Evolutionary conservation across 2,113 vertebrate genomes (phyloP).

Genomic region (Saccopteryx bilineata): DNA sequence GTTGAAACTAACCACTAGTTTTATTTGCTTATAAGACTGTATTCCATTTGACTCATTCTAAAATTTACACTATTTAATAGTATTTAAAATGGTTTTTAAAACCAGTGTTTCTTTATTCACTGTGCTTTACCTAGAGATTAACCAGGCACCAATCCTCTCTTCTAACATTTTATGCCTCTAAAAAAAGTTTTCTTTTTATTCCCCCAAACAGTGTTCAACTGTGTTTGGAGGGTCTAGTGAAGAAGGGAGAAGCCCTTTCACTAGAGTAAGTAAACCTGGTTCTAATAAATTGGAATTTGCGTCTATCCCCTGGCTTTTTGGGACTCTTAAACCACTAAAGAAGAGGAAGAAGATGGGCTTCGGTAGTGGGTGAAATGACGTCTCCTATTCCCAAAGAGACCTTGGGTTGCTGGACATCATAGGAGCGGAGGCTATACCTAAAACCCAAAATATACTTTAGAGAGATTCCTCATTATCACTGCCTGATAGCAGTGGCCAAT

Average conservation of each 20-base stretch:
- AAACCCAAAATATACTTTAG: not conserved
- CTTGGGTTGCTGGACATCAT: not conserved
- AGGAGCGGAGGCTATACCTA: not conserved
- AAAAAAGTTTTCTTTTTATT: not conserved
- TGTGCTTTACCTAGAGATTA: not conserved
- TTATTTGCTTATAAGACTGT: not conserved
- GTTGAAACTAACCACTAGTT: not conserved
- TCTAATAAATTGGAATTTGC: not conserved
- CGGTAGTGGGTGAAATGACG: not conserved
- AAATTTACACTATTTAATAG: not conserved
- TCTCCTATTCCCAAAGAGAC: not conserved
- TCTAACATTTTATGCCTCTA: not conserved
- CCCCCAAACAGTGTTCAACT: not conserved
- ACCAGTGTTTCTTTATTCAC: not conserved
- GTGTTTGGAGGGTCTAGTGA: not conserved
- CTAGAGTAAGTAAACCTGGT: not conserved
- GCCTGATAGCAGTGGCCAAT: not conserved
- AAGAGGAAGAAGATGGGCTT: not conserved
- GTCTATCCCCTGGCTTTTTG: not conserved
- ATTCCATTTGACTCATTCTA: not conserved
- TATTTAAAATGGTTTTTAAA: conserved; percentile 8
- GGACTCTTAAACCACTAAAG: not conserved
- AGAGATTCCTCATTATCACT: not conserved
- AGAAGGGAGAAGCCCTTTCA: not conserved
- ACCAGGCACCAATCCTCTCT: not conserved